Evolutionary conservation across 1,140 invertebrate genomes (phyloP), one percentile per base, ranked within the genome.

Genomic region (Eubasilissa regina): DNA sequence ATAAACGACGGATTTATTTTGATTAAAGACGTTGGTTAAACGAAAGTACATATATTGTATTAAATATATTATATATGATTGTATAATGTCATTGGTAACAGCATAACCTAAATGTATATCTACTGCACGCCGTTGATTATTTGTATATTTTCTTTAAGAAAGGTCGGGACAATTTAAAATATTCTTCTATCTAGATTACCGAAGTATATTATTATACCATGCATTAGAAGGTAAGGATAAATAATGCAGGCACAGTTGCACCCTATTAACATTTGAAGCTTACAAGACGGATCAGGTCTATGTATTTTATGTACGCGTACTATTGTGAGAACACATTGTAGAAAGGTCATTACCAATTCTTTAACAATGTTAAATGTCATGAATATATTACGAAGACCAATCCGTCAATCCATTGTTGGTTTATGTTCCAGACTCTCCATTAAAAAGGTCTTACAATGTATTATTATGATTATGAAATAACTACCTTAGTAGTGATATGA

Each of bases 331-430:
- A 68, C 44, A 68, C 21, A 75, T 17, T 58, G 72, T 15, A 43
- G 55, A 17, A 55, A 73, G 72, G 72, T 43, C 55, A 58, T 62
- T 47, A 76, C 35, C 66, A 64, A 68, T 77, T 70, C 75, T 77
- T 77, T 45, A 55, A 77, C 62, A 45, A 66, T 55, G 75, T 68
- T 77, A 77, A 80, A 80, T 80, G 74, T 77, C 79, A 80, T 72
- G 79, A 75, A 75, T 80, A 80, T 35, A 72, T 80, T 51, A 80
- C 75, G 68, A 66, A 21, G 47, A 66, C 51, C 58, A 80, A 80
- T 80, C 48, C 60, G 78, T 80, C 73, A 35, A 64, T 66, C 43
- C 66, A 58, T 68, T 76, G 62, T 75, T 60, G 53, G 45, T 70
- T 58, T 25, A 75, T 60, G 72, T 75, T 19, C 53, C 45, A 35